phyloP scores from a whole-genome alignment of 2,113 vertebrate species.

The Pangasianodon hypophthalmus region DNA sequence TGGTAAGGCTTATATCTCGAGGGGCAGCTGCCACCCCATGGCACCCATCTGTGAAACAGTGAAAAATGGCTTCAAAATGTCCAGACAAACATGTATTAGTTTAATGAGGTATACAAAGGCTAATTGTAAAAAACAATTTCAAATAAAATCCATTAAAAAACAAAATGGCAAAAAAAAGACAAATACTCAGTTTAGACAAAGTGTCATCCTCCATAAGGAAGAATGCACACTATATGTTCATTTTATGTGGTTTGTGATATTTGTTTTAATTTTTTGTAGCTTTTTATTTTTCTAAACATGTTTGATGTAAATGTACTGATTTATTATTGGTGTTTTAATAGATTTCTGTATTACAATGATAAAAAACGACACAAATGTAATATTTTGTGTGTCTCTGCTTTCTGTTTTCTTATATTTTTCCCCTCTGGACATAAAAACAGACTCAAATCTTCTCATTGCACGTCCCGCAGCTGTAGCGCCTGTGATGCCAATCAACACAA shows the following conservation, averaged over 20 bases:
- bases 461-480: constrained; percentile 73
- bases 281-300: background rate
- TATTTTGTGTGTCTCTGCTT: background rate
- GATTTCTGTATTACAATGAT: background rate
- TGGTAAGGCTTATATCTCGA: background rate
- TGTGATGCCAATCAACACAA: constrained; percentile 70
- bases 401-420: background rate
- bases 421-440: background rate
- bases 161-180: background rate
- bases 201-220: background rate
- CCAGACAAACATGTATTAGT: background rate
- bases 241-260: background rate
- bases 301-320: background rate
- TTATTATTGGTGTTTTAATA: background rate
- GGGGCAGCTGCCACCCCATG: background rate
- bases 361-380: background rate
- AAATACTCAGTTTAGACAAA: background rate
- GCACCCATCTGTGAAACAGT: background rate
- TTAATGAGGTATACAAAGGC: background rate
- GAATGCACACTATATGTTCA: background rate
- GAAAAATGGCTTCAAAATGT: background rate
- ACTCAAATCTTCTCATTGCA: constrained; percentile 61
- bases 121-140: background rate
- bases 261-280: background rate
- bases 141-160: background rate